Base-by-base conservation (phyloP, 2,113 vertebrate genomes). In the Hiodon alosoides region DNA sequence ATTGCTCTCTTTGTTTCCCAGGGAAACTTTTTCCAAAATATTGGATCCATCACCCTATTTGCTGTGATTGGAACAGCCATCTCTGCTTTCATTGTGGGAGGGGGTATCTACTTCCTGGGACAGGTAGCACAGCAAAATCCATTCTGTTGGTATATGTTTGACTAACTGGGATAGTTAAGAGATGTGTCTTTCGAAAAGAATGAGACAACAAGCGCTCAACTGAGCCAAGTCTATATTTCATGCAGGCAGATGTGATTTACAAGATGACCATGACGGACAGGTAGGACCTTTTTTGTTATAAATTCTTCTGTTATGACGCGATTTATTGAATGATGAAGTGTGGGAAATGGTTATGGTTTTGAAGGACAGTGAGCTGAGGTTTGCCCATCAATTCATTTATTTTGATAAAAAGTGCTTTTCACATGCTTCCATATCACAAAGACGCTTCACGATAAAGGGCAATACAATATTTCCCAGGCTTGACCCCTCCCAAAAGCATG, bases 1-100 rank as follows among this genome's bases (percentile, higher is more conserved):
- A 16, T 13, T 55, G 86, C 16, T 65, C 7, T 74, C 16, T 82
- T 77, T 60, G 47, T 67, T 58, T 54, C 70, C 0, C 62, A 99
- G 97, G 97, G 97, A 73, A 99, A 99, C 87, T 99, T 99, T 88
- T 99, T 99, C 84, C 97, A 99, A 85, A 99, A 99, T 83, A 99
- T 99, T 3, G 97, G 97, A 69, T 99, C 97, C 85, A 98, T 99
- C 86, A 94, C 94, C 6, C 89, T 99, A 0, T 99, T 98, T 84
- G 95, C 97, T 81, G 97, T 99, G 10, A 94, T 99, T 79, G 97
- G 97, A 69, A 99, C 97, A 2, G 93, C 94, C 3, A 96, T 99
- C 84, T 99, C 97, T 1, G 97, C 97, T 85, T 98, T 98, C 87
- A 94, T 98, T 78, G 96, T 99, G 11, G 97, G 97, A 71, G 97